A percentile compares a stretch with the other conserved stretches of the same genome.
phyloP scores from a whole-genome alignment of 2,888 invertebrate species.

The Dyspetes luteomarginatus region DNA sequence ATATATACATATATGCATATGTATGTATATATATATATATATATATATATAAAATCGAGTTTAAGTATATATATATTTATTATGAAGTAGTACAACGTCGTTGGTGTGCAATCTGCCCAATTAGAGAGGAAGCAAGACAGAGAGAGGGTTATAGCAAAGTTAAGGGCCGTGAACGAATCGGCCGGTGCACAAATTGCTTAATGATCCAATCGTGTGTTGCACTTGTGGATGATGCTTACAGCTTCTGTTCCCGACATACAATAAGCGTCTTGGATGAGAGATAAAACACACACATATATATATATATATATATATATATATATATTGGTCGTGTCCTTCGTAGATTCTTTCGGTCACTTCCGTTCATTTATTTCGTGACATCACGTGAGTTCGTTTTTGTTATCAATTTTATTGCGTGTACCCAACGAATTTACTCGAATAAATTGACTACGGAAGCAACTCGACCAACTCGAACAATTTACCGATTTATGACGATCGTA shows the following conservation, averaged over 20 bases:
- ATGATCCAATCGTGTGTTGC: conserved; percentile 66
- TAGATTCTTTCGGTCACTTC: conserved; percentile 37
- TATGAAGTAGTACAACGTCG: conserved; percentile 30
- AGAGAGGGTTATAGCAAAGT: conserved; percentile 34
- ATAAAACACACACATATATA: too few relatives aligned
- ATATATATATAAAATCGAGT: neutral
- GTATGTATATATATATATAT: neutral
- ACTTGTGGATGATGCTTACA: neutral
- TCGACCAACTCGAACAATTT: too few relatives aligned
- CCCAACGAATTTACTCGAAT: neutral
- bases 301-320: too few relatives aligned
- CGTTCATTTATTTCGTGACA: conserved; percentile 32
- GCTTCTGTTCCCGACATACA: neutral
- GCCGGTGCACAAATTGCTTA: conserved; percentile 71
- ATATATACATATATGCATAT: too few relatives aligned
- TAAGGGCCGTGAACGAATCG: conserved; percentile 56
- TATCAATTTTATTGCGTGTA: conserved; percentile 5
- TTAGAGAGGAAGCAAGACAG: conserved; percentile 62
- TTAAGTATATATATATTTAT: too few relatives aligned
- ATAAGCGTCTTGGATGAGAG: conserved; percentile 36
- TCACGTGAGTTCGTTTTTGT: conserved; percentile 3
- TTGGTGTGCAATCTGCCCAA: conserved; percentile 71
- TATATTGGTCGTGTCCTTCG: too few relatives aligned
- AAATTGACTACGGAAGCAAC: too few relatives aligned
- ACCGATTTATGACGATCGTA: neutral